Percentiles rank a stretch among this genome's conserved stretches.
phyloP scores from a whole-genome alignment of 2,113 vertebrate species.

The Cebidichthys violaceus region DNA sequence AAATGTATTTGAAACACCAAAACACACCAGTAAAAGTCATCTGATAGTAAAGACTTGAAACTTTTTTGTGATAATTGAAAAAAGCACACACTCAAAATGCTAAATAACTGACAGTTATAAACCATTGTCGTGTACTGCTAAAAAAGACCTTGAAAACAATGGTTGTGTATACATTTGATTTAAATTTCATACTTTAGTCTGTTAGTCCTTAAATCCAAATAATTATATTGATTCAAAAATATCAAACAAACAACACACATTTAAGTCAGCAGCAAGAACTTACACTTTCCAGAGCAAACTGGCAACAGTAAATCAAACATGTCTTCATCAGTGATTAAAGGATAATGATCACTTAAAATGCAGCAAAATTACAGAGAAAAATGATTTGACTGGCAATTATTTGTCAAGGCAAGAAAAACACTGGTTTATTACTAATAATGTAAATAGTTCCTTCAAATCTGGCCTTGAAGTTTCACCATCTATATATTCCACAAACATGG shows the following conservation, averaged over 20 bases:
- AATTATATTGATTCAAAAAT: conserved; percentile 51
- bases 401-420: conserved; percentile 48
- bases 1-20: conserved; percentile 38
- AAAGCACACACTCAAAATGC: conserved; percentile 19
- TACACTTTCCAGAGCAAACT: conserved; percentile 54
- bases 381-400: conserved; percentile 30
- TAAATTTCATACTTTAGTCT: conserved; percentile 35
- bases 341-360: conserved; percentile 43
- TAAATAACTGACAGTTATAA: conserved; percentile 30
- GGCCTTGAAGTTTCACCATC: conserved; percentile 41
- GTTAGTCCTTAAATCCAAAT: conserved; percentile 59
- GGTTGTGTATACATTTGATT: conserved; percentile 39
- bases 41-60: conserved; percentile 24
- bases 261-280: conserved; percentile 77
- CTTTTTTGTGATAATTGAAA: conserved; percentile 16
- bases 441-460: conserved; percentile 70
- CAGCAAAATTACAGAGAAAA: conserved; percentile 19
- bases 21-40: conserved; percentile 33
- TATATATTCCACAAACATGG: conserved; percentile 56
- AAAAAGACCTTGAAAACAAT: conserved; percentile 22
- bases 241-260: conserved; percentile 63
- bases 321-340: conserved; percentile 57
- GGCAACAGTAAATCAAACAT: conserved; percentile 56
- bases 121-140: conserved; percentile 11
- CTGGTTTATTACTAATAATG: conserved; percentile 68